Evolutionary conservation across 2,113 vertebrate genomes (phyloP).

Genomic region (Cisticola juncidis): DNA sequence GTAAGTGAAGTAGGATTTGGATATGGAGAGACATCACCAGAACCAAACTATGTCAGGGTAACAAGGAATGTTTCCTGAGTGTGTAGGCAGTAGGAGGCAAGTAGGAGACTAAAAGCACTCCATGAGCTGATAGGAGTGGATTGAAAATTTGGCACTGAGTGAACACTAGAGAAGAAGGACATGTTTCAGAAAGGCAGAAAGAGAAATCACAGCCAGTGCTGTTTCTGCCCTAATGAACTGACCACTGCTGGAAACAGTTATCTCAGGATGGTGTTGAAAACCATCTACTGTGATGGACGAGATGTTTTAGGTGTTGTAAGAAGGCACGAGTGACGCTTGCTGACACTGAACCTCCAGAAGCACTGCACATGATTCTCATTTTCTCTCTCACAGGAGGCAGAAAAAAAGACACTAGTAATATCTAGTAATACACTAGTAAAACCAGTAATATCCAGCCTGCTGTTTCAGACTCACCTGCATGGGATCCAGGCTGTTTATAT

Average conservation of each 20-base stretch:
- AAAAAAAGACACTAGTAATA: neutral
- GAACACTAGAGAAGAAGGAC: neutral
- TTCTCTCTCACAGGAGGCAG: neutral
- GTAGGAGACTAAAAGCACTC: neutral
- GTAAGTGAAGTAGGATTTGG: neutral
- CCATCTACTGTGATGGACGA: neutral
- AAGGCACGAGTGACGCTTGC: neutral
- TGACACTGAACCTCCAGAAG: neutral
- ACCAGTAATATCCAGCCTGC: neutral
- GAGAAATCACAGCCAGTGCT: neutral
- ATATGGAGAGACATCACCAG: neutral
- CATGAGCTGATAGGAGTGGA: neutral
- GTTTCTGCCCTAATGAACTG: neutral
- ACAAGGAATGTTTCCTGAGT: neutral
- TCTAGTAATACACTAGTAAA: neutral
- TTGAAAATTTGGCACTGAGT: conserved; percentile 1
- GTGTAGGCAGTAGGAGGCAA: neutral
- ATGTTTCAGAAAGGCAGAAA: neutral
- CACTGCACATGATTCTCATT: neutral
- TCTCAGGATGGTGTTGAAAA: neutral
- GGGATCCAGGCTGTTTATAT: neutral
- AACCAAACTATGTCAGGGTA: neutral
- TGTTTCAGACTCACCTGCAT: neutral
- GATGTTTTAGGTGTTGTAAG: neutral
- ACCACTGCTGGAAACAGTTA: conserved; percentile 11